Base-by-base conservation (phyloP, 2,113 vertebrate genomes). In the Camelus bactrianus region DNA sequence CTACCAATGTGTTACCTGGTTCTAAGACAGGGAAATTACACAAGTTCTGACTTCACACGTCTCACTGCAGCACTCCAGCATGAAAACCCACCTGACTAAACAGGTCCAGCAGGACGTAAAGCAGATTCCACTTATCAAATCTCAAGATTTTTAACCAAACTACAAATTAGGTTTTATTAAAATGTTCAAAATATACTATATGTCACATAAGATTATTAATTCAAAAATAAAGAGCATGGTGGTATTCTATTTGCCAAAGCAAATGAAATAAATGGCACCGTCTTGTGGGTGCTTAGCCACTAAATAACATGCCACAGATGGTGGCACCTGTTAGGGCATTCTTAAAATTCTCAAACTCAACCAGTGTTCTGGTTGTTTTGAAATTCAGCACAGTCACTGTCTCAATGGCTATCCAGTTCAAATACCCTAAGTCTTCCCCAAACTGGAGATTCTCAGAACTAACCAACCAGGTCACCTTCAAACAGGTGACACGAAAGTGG, bases 181-280 rank as follows among this genome's bases (percentile, higher is more conserved):
- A 30, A 54, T 15, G 8, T 32, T 81, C 32, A 46, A 84, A 89
- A 42, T 54, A 87, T 20, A 83, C 26, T 64, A 89, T 56, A 58
- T 65, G 42, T n/a, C 35, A 91, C 65, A 86, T 52, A 64, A 62
- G 30, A 81, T 69, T 69, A 77, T 95, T 56, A 65, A 76, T 88
- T 91, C 46, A 90, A 92, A 91, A 95, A 69, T 38, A 73, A 89
- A 89, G 8, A 60, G 12, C n/a, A 62, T 35, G 32, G 28, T 8
- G 19, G 52, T 79, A 26, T 12, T 48, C 50, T 81, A 69, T 60
- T 88, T 81, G 88, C 75, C 38, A 73, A 76, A 81, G 13, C 1
- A 56, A 82, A 80, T 52, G 48, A 93, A 94, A 67, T 60, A 94
- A 77, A 76, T 20, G 30, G 32, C 12, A 8, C 38, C 76, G n/a